Conservation (phyloP, 2,797 vertebrate genomes). For the Rhinophrynus dorsalis region DNA sequence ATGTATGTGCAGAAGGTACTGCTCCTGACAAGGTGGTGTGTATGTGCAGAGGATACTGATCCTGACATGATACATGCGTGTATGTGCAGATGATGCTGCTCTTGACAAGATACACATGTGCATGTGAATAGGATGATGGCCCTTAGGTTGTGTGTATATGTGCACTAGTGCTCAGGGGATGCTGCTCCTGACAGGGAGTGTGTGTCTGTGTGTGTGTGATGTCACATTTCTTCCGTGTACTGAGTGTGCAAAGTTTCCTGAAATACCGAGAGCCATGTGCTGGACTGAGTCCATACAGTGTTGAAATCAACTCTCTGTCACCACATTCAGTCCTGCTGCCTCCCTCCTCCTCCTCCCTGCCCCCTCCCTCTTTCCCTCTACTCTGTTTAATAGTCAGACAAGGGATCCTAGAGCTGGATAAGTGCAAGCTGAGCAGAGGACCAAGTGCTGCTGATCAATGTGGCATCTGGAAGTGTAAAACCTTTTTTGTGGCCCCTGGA, state of each 20-base stretch:
- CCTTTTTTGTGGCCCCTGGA: constrained; percentile 1
- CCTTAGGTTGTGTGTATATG: too few species aligned
- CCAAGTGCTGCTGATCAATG: neutral
- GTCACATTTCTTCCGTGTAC: neutral
- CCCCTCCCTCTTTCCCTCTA: neutral
- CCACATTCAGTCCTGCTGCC: neutral
- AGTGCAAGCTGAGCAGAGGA: neutral
- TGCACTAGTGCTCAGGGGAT: too few species aligned
- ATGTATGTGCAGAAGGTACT: neutral
- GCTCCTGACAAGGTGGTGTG: too few species aligned
- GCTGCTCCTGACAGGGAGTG: neutral
- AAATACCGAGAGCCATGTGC: neutral
- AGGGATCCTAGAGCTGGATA: constrained; percentile 2
- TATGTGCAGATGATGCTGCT: neutral
- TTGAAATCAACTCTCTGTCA: constrained; percentile 1
- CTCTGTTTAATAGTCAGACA: constrained; percentile 22
- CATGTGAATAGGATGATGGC: too few species aligned
- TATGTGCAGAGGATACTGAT: neutral
- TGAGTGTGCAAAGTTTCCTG: neutral
- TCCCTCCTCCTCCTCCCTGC: neutral
- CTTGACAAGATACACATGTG: neutral
- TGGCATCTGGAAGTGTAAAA: neutral
- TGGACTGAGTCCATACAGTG: constrained; percentile 1
- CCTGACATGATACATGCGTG: neutral
- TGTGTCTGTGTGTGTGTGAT: neutral